A percentile compares a stretch with the other conserved stretches of the same genome.
phyloP scores from a whole-genome alignment of 2,888 invertebrate genomes.

The Drosophila austrosaltans region DNA sequence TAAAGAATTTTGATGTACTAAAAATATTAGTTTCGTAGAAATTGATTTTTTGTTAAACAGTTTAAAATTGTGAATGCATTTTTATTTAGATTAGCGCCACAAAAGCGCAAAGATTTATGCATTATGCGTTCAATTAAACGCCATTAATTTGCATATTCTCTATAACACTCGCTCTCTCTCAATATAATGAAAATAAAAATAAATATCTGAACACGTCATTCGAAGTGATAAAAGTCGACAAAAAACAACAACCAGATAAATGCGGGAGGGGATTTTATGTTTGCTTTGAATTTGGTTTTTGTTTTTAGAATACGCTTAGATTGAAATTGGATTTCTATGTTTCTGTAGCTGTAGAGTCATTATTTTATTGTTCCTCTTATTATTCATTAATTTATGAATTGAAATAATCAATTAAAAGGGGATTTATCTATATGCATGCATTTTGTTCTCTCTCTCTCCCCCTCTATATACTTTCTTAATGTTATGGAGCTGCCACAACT shows the following conservation, averaged over 20 bases:
- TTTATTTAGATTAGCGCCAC: conserved; percentile 5
- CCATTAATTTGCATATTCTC: conserved; percentile 29
- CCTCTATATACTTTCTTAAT: conserved; percentile 28
- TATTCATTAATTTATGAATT: neutral
- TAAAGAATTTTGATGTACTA: too few species aligned
- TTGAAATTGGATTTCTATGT: too few species aligned
- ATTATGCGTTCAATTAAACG: conserved; percentile 22
- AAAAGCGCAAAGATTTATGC: conserved; percentile 8
- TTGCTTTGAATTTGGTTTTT: neutral
- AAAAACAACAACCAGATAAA: too few species aligned
- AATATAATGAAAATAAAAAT: neutral
- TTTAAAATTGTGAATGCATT: neutral
- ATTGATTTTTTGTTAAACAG: neutral
- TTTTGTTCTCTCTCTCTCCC: neutral
- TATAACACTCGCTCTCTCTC: neutral
- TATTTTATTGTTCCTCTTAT: neutral
- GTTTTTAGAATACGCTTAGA: neutral
- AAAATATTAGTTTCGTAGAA: neutral
- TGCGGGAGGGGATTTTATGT: too few species aligned
- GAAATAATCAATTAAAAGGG: conserved; percentile 8
- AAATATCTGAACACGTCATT: conserved; percentile 3
- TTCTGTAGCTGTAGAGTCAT: neutral
- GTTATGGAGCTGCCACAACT: neutral
- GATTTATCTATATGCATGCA: neutral
- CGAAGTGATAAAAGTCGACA: neutral